These are phyloP conservation scores for Sisyra nigra DNA, from an alignment of 2,888 invertebrate genomes.

Conservation along the genomic window DNA sequence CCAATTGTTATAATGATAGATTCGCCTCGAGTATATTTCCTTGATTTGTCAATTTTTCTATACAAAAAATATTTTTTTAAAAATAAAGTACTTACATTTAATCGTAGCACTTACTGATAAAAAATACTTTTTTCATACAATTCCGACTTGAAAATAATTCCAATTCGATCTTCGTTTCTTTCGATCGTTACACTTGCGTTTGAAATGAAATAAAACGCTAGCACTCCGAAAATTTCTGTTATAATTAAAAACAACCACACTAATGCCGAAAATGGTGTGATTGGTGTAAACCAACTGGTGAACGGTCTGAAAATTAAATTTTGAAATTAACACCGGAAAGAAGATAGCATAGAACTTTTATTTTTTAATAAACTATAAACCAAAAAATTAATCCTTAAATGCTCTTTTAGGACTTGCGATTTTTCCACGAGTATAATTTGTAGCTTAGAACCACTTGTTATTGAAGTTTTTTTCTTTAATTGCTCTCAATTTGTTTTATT, in stretches of 20 bases:
- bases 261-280: neutral
- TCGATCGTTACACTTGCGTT: neutral
- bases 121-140: no score
- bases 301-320: neutral
- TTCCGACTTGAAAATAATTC: neutral
- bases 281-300: constrained; percentile 1
- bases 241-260: neutral
- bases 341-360: no score
- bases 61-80: neutral
- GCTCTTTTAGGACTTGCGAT: no score
- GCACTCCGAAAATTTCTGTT: neutral
- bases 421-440: no score
- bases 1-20: constrained; percentile 2
- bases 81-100: neutral
- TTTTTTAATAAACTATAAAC: no score
- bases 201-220: neutral
- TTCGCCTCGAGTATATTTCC: neutral
- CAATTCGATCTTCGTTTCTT: neutral
- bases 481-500: no score
- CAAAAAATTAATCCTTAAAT: no score
- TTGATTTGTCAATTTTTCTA: neutral
- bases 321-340: neutral
- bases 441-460: no score
- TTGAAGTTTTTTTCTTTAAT: no score
- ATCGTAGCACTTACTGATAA: neutral